These are phyloP conservation scores for Phalangium opilio DNA, from an alignment of 2,888 invertebrate species.

Conservation along the genomic window DNA sequence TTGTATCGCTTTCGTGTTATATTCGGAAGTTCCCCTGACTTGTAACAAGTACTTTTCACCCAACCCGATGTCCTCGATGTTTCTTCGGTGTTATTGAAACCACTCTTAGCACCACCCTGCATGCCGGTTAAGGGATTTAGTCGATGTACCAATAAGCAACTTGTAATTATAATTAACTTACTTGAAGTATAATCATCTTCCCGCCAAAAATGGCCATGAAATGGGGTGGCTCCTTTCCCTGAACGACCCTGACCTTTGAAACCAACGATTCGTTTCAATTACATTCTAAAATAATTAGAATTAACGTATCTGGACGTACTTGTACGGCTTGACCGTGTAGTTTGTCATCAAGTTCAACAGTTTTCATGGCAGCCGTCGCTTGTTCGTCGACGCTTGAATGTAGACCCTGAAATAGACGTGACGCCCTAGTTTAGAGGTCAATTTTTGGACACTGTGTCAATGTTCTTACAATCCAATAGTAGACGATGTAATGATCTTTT, in stretches of 20 bases:
- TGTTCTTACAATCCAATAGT: conserved; percentile 33
- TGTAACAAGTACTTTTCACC: conserved; percentile 53
- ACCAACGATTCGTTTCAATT: no score
- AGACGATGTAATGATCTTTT: conserved; percentile 27
- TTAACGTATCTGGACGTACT: no score
- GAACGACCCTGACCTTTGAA: conserved; percentile 61
- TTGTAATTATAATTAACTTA: no score
- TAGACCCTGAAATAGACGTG: conserved; percentile 52
- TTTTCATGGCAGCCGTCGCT: conserved; percentile 44
- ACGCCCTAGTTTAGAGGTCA: background rate
- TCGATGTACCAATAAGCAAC: no score
- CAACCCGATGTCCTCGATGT: conserved; percentile 20
- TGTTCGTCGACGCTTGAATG: conserved; percentile 58
- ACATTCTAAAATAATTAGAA: no score
- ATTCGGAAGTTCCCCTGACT: conserved; percentile 58
- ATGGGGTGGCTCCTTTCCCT: conserved; percentile 81
- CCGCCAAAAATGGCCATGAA: conserved; percentile 79
- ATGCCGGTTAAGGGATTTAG: no score
- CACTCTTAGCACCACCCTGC: conserved; percentile 4
- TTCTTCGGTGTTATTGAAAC: conserved; percentile 19
- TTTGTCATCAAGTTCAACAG: conserved; percentile 40
- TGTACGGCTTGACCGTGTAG: conserved; percentile 41
- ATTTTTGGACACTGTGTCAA: no score
- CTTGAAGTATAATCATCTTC: conserved; percentile 45
- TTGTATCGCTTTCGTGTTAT: conserved; percentile 55